These are phyloP conservation scores for Pterocles gutturalis DNA, from an alignment of 2,113 vertebrate species.

Conservation along the genomic window DNA sequence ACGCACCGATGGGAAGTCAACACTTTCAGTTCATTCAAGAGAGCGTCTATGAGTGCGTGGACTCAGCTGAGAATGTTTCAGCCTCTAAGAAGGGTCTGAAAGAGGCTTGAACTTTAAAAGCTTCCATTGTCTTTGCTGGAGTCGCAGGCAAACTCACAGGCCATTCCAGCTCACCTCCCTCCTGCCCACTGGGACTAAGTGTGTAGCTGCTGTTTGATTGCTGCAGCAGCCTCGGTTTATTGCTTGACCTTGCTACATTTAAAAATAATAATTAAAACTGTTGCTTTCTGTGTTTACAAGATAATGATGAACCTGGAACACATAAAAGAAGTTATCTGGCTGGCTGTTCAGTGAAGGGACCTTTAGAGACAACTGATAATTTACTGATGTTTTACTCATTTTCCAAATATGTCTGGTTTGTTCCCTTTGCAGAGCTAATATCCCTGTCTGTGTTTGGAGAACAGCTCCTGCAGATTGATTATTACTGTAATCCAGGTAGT, in stretches of 20 bases:
- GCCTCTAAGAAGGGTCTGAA: not conserved
- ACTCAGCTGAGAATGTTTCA: not conserved
- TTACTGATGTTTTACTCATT: not conserved
- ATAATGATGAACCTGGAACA: not conserved
- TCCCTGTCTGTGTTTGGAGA: not conserved
- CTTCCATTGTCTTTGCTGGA: not conserved
- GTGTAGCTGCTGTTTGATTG: not conserved
- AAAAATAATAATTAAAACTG: not conserved
- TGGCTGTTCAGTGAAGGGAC: not conserved
- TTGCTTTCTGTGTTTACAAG: not conserved
- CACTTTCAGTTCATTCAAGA: conserved; percentile 61
- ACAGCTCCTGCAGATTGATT: not conserved
- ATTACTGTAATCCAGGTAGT: not conserved
- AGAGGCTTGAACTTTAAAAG: not conserved
- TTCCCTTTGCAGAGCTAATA: not conserved
- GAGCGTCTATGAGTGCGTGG: not conserved
- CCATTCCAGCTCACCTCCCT: not conserved
- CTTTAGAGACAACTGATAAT: not conserved
- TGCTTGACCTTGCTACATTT: not conserved
- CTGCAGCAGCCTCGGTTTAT: not conserved
- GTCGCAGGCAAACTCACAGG: not conserved
- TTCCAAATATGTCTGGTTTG: not conserved
- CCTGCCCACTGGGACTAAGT: not conserved
- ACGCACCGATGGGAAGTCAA: conserved; percentile 41
- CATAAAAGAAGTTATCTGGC: not conserved